A percentile compares a stretch with the other conserved stretches of the same genome.
These are phyloP conservation scores for Archaeoteleia sp. DNA, from an alignment of 2,888 invertebrate species.

Conservation along the genomic window DNA sequence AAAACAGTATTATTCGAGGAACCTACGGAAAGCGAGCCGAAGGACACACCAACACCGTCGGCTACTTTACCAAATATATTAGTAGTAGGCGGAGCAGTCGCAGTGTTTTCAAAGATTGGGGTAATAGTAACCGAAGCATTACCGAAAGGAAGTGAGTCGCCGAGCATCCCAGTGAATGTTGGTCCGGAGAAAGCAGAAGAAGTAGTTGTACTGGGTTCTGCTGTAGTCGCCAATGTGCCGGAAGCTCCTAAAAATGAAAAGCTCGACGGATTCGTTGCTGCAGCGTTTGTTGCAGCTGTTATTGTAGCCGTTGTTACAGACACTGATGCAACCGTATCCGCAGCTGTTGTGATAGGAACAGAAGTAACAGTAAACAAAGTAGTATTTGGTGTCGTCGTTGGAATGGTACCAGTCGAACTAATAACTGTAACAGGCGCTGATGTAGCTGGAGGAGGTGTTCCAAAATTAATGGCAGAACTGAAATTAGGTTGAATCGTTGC, in stretches of 20 bases:
- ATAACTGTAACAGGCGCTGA: constrained; percentile 6
- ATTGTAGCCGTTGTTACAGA: constrained; percentile 5
- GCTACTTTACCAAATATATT: constrained; percentile 28
- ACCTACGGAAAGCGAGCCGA: constrained; percentile 5
- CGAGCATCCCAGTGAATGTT: too few relatives aligned
- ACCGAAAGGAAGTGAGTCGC: too few relatives aligned
- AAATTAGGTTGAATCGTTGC: not conserved
- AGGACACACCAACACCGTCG: not conserved
- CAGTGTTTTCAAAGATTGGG: constrained; percentile 6
- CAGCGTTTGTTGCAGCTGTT: constrained; percentile 13
- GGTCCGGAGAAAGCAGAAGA: constrained; percentile 36
- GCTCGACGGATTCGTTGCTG: constrained; percentile 6
- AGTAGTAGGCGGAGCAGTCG: not conserved
- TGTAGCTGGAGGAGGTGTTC: not conserved
- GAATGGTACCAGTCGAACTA: constrained; percentile 1
- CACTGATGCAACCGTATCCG: constrained; percentile 8
- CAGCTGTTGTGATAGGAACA: constrained; percentile 2
- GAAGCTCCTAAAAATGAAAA: constrained; percentile 7
- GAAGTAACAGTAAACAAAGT: constrained; percentile 26
- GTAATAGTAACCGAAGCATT: constrained; percentile 6
- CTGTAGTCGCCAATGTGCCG: too few relatives aligned
- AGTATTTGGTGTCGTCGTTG: constrained; percentile 16
- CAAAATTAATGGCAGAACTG: not conserved
- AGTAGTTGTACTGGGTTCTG: constrained; percentile 22
- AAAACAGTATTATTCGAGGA: constrained; percentile 43